These are phyloP conservation scores for Myxocyprinus asiaticus DNA, from an alignment of 2,113 vertebrate genomes.

Conservation along the genomic window DNA sequence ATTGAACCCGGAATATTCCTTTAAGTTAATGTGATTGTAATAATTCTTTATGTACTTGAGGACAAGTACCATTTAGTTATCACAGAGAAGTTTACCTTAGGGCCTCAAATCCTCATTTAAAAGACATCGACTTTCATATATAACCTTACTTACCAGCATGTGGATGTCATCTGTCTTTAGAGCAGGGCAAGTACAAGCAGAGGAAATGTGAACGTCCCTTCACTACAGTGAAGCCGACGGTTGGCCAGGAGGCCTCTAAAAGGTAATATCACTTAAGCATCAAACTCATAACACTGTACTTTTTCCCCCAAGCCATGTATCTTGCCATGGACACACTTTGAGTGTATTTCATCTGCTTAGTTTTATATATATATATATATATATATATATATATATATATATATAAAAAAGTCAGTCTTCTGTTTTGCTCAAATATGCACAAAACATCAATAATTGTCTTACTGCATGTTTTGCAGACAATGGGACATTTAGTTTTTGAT, in stretches of 20 bases:
- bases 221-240: conserved; percentile 66
- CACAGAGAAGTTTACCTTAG: not conserved
- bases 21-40: too few relatives aligned
- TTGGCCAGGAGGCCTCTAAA: conserved; percentile 65
- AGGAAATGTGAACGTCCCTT: conserved; percentile 74
- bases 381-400: too few relatives aligned
- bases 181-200: conserved; percentile 74
- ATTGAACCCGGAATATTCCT: too few relatives aligned
- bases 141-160: not conserved
- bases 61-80: not conserved
- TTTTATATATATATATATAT: too few relatives aligned
- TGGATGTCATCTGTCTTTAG: conserved; percentile 52
- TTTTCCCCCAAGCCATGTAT: not conserved
- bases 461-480: not conserved
- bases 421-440: not conserved
- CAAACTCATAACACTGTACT: not conserved
- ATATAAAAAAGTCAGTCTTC: too few relatives aligned
- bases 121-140: not conserved
- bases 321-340: not conserved
- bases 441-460: not conserved
- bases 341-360: not conserved
- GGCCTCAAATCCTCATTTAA: too few relatives aligned
- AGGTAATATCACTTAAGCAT: conserved; percentile 60
- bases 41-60: too few relatives aligned
- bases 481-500: not conserved